Evolutionary conservation across 1,140 invertebrate genomes (phyloP).

Genomic region (Littorina saxatilis): DNA sequence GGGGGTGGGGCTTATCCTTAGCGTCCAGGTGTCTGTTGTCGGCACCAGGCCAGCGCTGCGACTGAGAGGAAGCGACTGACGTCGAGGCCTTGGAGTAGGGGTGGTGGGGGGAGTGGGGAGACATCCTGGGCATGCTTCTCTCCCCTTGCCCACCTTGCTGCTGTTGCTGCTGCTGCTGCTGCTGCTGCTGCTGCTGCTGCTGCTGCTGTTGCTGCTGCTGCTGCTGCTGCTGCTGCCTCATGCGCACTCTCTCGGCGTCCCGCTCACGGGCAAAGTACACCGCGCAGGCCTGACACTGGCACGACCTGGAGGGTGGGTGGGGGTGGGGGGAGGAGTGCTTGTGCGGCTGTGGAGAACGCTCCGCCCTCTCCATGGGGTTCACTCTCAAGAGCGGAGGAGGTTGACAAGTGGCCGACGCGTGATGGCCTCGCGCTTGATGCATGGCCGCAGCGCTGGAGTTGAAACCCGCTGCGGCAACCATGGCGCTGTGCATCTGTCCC

Average conservation of each 20-base stretch:
- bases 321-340: not conserved
- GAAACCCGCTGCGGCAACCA: not conserved
- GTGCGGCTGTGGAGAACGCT: not conserved
- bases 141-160: not conserved
- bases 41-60: not conserved
- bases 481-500: not conserved
- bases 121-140: not conserved
- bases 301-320: slow-evolving; percentile 40
- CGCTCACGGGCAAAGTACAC: slow-evolving; percentile 23
- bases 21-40: not conserved
- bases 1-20: not conserved
- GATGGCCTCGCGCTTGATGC: not conserved
- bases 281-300: slow-evolving; percentile 36
- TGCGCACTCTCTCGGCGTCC: not conserved
- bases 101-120: slow-evolving; percentile 1
- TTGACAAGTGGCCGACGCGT: not conserved
- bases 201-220: no score
- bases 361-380: not conserved
- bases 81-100: slow-evolving; percentile 4
- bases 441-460: not conserved
- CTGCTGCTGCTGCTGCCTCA: not conserved
- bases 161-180: not conserved
- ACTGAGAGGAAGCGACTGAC: not conserved
- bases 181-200: not conserved
- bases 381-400: slow-evolving; percentile 38